Evolutionary conservation across 1,140 invertebrate genomes (phyloP), one percentile per base, ranked within the genome.

Genomic region (Harpegnathos saltator): DNA sequence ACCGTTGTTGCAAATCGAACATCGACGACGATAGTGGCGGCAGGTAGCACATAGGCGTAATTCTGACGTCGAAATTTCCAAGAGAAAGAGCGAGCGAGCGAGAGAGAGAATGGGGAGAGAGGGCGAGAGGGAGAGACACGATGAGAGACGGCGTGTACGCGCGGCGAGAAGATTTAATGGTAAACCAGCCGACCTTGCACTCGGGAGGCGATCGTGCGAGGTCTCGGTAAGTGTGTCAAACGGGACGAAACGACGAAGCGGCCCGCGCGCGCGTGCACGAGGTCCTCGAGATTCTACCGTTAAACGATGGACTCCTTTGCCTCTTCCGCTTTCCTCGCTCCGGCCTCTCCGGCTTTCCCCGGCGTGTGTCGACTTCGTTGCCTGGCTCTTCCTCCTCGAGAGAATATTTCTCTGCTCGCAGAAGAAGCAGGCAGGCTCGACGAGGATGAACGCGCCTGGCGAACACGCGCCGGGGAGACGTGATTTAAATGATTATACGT

Each of bases 221-320:
- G 78, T 85, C 84, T 83, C 81, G 15, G 72, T 87, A 90, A 90
- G 88, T 90, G 88, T 90, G 88, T 89, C 89, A 85, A 89, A 78
- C 86, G 86, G 88, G 82, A 87, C 75, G 74, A 89, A 89, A 83
- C 85, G 88, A 78, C 48, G 80, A 77, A 66, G 78, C 52, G 77
- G 71, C 83, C 29, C 29, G 29, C 69, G 69, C 59, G n/a, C n/a
- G n/a, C n/a, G n/a, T 11, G 38, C 56, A 58, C 85, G 62, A 82
- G 78, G 72, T 82, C 87, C 83, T 87, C 83, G 73, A 89, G 83
- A 89, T 89, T 88, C 87, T 89, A 89, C 87, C 87, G 87, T 89
- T 89, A 89, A 89, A 89, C 87, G 78, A 83, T 83, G 82, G 75
- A 88, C 86, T 87, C 86, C 86, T 88, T 88, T 85, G 48, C 87